Evolutionary conservation across 2,797 vertebrate genomes (phyloP).

Genomic region (Crocidura indochinensis): DNA sequence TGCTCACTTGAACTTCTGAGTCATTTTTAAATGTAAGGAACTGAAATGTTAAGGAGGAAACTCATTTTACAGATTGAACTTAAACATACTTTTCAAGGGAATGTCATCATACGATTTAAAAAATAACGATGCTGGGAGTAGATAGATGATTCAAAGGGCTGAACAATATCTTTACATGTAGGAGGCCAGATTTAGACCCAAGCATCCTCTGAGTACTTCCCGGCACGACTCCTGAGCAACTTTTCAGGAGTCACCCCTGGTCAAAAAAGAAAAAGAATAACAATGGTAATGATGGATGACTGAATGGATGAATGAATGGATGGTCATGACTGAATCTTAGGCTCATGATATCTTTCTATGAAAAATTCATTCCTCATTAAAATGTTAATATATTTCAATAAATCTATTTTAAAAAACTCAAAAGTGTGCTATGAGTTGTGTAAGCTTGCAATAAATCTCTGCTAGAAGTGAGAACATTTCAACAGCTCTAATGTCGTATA

Average conservation of each 20-base stretch:
- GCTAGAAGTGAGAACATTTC: conserved; percentile 11
- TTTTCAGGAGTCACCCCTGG: too few species aligned
- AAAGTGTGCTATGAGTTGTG: background rate
- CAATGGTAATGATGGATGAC: too few species aligned
- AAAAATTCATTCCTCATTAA: background rate
- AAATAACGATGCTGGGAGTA: background rate
- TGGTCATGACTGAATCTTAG: background rate
- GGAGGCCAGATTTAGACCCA: too few species aligned
- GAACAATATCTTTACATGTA: too few species aligned
- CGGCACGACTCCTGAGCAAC: too few species aligned
- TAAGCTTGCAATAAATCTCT: background rate
- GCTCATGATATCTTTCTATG: background rate
- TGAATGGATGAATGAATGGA: too few species aligned
- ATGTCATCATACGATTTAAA: background rate
- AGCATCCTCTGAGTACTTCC: too few species aligned
- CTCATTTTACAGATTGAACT: background rate
- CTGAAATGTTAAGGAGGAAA: background rate
- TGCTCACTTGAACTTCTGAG: background rate
- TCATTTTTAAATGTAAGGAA: conserved; percentile 14
- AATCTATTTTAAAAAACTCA: conserved; percentile 11
- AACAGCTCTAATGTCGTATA: background rate
- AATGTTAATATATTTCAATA: conserved; percentile 9
- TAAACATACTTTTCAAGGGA: conserved; percentile 2
- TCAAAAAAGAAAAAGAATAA: too few species aligned
- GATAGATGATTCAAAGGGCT: too few species aligned